Base-by-base conservation (phyloP, 2,113 vertebrate genomes). In the Gavia stellata region DNA sequence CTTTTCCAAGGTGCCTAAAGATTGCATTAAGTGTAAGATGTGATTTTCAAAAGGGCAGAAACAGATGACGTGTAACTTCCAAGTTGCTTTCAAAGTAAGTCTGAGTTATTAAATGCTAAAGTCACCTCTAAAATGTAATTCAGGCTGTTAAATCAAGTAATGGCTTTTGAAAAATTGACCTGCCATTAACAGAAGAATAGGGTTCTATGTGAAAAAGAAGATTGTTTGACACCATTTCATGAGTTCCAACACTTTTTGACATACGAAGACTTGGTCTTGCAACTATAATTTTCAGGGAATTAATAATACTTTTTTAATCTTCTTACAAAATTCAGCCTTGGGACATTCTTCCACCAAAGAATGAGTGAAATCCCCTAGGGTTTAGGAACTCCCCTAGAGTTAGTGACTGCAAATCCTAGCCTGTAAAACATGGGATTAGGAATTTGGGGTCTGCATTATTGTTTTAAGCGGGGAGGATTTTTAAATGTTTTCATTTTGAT, bases 21-120 rank as follows among this genome's bases (percentile, higher is more conserved):
- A 93, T 63, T 92, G 29, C 24, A 71, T 81, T 86, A 90, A 85
- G 67, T 73, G 24, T 20, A 82, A 81, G 59, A 82, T 52, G 44
- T 86, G 88, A 83, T 86, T 92, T 90, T 92, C 58, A 88, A 92
- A 96, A 88, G 59, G 50, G 59, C 67, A 92, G 74, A 93, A 96
- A 70, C 55, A 93, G 68, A 72, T 49, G 65, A 79, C 56, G 42
- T 56, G 61, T 78, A 62, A 56, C 80, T 88, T 90, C 82, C 56
- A 67, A 73, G 72, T 29, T 93, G 31, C 55, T 90, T 93, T 93
- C 90, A 92, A 94, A 81, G 53, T 53, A 70, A 90, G 34, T 21
- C 49, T 88, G 55, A 92, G 50, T 86, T 94, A 88, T 84, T 81
- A 90, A 84, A 92, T 71, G 29, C 11, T 90, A 63, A 91, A 91